Base-by-base conservation (phyloP, 2,888 invertebrate genomes). In the Agrotis clavis region DNA sequence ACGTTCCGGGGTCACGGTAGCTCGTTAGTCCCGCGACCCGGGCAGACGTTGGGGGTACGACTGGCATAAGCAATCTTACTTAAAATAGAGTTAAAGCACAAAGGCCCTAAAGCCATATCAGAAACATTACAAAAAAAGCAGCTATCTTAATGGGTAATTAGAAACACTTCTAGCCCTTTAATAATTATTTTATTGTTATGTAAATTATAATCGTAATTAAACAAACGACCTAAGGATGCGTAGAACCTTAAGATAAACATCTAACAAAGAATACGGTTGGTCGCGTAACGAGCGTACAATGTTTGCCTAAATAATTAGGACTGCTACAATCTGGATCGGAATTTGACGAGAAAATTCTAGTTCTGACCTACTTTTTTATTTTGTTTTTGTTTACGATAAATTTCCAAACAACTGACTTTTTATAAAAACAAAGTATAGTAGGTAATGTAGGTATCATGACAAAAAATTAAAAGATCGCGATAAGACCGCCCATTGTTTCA, bases 221-320 rank as follows among this genome's bases (percentile, higher is more conserved):
- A 68, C 53, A 71, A 66, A 71, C 53, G 25, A 82, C 60, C 35
- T 60, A 67, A 64, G 21, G 57, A 70, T 66, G 71, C 51, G 51
- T 25, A 14, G 35, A 53, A 48, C 9, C 9, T 19, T n/a, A 25
- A 35, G 83, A 81, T 82, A 82, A 79, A 57, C 18, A 81, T 81
- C 81, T 68, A 41, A 19, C 45, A 60, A 74, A 67, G 51, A 74
- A 62, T 68, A 61, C 53, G 67, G 64, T 65, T 65, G 74, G 61
- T 53, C 56, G 74, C 79, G 25, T 73, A 74, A 60, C 64, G 30
- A 63, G 51, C 54, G 47, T 57, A 25, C 18, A 73, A 60, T 66
- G 72, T 72, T 83, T 71, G 14, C 25, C 50, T 45, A 73, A 77
- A 54, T 73, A 62, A 79, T 66, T 47, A 50, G 54, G 57, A 41